Conservation (phyloP, 2,797 vertebrate species). For the Micropoecilia bifurca region DNA sequence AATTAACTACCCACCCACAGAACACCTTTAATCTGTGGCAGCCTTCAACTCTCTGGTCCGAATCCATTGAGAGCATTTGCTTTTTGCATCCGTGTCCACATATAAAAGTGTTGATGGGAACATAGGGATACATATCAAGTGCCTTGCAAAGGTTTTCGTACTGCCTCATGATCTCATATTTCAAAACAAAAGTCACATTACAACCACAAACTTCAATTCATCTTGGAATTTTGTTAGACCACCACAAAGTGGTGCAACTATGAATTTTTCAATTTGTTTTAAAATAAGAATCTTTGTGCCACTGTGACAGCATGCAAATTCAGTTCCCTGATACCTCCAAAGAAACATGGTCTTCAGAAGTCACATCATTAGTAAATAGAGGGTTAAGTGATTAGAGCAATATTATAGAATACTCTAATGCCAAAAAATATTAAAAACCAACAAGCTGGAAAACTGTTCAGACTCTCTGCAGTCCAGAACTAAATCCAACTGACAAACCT, state of each 20-base stretch:
- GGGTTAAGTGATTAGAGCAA: background rate
- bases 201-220: background rate
- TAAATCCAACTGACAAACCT: background rate
- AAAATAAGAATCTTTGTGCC: background rate
- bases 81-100: slow-evolving; percentile 42
- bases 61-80: slow-evolving; percentile 18
- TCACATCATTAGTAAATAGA: background rate
- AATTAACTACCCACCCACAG: slow-evolving; percentile 69
- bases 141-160: slow-evolving; percentile 5
- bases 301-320: background rate
- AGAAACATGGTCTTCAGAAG: background rate
- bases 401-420: background rate
- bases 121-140: slow-evolving; percentile 9
- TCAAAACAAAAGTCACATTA: background rate
- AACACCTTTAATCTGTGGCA: slow-evolving; percentile 66
- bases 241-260: background rate
- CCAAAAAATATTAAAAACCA: background rate
- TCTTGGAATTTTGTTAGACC: background rate
- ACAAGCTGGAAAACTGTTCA: background rate
- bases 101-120: slow-evolving; percentile 30
- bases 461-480: background rate
- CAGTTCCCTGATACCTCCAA: background rate
- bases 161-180: background rate
- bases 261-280: background rate
- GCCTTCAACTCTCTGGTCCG: slow-evolving; percentile 42